Evolutionary conservation across 2,113 vertebrate species (phyloP).

Genomic region (Callipepla californica): DNA sequence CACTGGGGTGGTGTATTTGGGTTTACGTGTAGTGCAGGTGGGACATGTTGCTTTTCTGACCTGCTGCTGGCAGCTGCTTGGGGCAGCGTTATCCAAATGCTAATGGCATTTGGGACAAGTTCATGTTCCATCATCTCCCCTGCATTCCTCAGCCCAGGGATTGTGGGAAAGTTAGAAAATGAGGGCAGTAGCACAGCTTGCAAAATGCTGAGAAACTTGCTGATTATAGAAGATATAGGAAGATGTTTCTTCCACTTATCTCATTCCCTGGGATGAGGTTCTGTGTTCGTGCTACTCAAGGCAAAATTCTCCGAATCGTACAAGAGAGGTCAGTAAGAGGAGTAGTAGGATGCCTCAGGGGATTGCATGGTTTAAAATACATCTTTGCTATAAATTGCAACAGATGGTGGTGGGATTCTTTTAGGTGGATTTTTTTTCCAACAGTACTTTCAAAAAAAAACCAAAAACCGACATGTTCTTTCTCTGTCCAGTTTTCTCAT

Average conservation of each 20-base stretch:
- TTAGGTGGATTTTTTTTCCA: not conserved
- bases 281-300: not conserved
- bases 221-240: not conserved
- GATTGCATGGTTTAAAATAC: slow-evolving; percentile 8
- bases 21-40: not conserved
- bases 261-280: not conserved
- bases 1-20: not conserved
- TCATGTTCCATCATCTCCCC: not conserved
- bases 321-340: not conserved
- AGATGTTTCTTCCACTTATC: not conserved
- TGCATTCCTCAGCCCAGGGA: not conserved
- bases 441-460: not conserved
- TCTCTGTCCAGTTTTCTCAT: not conserved
- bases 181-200: not conserved
- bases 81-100: rapidly evolving
- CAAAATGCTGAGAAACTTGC: not conserved
- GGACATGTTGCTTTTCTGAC: not conserved
- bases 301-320: not conserved
- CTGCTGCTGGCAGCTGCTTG: not conserved
- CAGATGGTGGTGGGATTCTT: not conserved
- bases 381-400: not conserved
- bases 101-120: not conserved
- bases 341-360: not conserved
- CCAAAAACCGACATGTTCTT: not conserved
- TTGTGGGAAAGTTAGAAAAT: not conserved